Percentiles rank a stretch among this genome's conserved stretches.
Evolutionary conservation across 2,113 vertebrate genomes (phyloP).

Genomic region (Trichechus manatus): DNA sequence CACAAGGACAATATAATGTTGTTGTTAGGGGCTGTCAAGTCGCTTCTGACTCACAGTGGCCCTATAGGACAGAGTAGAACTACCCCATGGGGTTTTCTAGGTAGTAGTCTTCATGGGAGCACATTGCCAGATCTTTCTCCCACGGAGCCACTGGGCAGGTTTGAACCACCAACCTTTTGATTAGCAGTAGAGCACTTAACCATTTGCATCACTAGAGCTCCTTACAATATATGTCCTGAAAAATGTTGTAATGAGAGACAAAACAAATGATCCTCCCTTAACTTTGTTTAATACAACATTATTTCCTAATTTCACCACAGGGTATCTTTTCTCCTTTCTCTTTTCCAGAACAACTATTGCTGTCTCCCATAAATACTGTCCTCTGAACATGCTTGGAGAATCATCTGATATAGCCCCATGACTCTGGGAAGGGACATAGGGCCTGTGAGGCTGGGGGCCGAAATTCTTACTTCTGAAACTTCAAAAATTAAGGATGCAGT

Average conservation of each 20-base stretch:
- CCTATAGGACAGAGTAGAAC: background rate
- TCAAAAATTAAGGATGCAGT: background rate
- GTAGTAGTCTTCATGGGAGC: background rate
- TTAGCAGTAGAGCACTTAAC: background rate
- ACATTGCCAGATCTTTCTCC: background rate
- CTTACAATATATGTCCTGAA: background rate
- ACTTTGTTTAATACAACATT: background rate
- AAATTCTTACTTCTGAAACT: background rate
- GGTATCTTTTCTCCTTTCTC: background rate
- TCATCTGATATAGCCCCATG: accelerated
- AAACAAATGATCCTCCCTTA: background rate
- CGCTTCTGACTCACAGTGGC: background rate
- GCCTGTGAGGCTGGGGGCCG: background rate
- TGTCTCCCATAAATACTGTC: background rate
- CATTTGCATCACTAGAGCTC: no score
- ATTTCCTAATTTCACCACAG: background rate
- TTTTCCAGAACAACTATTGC: background rate
- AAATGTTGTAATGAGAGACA: background rate
- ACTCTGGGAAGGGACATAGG: background rate
- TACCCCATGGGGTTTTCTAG: background rate
- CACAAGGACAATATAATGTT: background rate
- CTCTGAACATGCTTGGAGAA: background rate
- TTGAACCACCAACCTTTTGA: background rate
- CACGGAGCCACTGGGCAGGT: background rate
- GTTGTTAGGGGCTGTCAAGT: background rate